Conservation (phyloP, 1,140 invertebrate genomes). For the Melitaea cinxia region DNA sequence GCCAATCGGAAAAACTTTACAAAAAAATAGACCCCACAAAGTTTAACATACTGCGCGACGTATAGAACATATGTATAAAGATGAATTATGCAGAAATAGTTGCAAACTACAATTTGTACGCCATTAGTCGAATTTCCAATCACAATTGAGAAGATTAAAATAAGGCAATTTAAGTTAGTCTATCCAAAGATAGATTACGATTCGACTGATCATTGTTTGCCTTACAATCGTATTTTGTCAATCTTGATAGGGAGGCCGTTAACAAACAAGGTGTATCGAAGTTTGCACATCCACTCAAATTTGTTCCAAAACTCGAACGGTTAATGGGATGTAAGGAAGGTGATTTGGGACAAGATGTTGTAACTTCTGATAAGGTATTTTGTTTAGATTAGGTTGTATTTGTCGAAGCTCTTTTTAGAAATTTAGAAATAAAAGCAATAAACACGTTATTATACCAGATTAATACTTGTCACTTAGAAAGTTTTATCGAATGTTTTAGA, state of each 20-base stretch:
- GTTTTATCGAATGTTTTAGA: too few species aligned
- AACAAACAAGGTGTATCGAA: constrained; percentile 40
- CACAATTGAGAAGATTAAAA: neutral
- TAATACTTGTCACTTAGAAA: too few species aligned
- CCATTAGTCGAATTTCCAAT: neutral
- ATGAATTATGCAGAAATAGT: too few species aligned
- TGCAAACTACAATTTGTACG: too few species aligned
- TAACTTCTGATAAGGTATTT: constrained; percentile 22
- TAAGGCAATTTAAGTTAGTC: neutral
- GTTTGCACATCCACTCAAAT: constrained; percentile 42
- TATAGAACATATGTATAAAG: too few species aligned
- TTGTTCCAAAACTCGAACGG: constrained; percentile 36
- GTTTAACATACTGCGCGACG: too few species aligned
- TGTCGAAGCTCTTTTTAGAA: too few species aligned
- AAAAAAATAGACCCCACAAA: too few species aligned
- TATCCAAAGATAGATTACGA: neutral
- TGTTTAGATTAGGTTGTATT: neutral
- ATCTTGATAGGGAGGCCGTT: constrained; percentile 31
- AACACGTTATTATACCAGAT: too few species aligned
- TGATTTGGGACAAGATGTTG: constrained; percentile 31
- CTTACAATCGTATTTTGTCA: constrained; percentile 32
- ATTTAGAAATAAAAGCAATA: too few species aligned
- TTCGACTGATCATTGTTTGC: constrained; percentile 23
- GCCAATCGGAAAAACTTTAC: too few species aligned
- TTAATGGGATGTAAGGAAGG: constrained; percentile 40